Evolutionary conservation across 2,113 vertebrate genomes (phyloP).

Genomic region (Vidua chalybeata): DNA sequence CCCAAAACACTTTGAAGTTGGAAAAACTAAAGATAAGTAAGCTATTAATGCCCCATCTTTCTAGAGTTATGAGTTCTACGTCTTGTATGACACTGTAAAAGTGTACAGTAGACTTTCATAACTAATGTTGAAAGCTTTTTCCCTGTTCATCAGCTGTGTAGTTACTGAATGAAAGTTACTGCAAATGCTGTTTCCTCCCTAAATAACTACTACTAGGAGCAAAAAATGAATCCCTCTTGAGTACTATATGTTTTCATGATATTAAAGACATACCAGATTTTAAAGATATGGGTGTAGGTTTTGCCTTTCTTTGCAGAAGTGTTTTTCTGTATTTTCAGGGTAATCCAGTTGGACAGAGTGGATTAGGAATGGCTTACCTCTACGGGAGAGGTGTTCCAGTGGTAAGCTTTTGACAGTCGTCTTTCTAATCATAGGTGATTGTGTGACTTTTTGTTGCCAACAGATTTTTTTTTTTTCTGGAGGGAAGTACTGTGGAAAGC

Average conservation of each 20-base stretch:
- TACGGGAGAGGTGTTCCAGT: slow-evolving; percentile 95
- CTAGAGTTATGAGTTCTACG: background rate
- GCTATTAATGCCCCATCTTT: background rate
- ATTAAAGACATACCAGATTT: background rate
- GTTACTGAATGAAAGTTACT: background rate
- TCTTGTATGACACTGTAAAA: background rate
- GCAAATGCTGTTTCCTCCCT: background rate
- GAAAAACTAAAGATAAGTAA: background rate
- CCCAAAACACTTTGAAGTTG: background rate
- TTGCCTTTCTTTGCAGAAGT: background rate
- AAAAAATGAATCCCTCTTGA: background rate
- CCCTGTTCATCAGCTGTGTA: background rate
- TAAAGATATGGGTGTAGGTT: background rate
- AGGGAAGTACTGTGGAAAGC: background rate
- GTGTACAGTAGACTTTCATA: background rate
- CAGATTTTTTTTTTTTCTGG: background rate
- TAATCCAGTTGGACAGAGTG: slow-evolving; percentile 97
- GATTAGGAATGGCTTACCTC: slow-evolving; percentile 96
- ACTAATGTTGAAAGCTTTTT: background rate
- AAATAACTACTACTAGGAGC: background rate
- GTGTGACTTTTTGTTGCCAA: background rate
- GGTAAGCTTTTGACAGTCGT: slow-evolving; percentile 75
- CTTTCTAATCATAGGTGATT: slow-evolving; percentile 2
- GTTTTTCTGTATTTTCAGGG: slow-evolving; percentile 77
- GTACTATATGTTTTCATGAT: background rate